These are phyloP conservation scores for Oegoconia quadripuncta DNA, from an alignment of 2,888 invertebrate species.

Conservation along the genomic window DNA sequence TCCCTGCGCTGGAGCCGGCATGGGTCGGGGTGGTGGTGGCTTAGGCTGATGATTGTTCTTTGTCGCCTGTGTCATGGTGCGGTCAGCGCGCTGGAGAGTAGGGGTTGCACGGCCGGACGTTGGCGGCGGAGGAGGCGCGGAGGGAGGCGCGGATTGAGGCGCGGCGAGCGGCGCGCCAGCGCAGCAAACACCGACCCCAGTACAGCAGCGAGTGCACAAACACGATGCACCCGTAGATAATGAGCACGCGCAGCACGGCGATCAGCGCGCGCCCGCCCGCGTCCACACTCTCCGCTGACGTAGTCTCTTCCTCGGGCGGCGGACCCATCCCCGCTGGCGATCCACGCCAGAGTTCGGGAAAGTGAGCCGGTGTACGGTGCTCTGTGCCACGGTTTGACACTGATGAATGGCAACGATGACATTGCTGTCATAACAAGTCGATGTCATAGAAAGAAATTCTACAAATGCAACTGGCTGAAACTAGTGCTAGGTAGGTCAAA, in stretches of 20 bases:
- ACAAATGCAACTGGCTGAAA: no score
- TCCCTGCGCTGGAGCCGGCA: conserved; percentile 10
- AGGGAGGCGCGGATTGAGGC: neutral
- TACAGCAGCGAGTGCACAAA: conserved; percentile 47
- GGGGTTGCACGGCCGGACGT: neutral
- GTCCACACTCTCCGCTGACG: conserved; percentile 9
- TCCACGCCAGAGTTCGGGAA: neutral
- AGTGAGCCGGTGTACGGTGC: no score
- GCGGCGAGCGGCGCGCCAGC: conserved; percentile 19
- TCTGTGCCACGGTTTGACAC: no score
- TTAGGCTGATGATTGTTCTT: neutral
- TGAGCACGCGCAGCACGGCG: conserved; percentile 39
- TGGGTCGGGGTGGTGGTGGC: conserved; percentile 3
- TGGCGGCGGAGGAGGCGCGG: neutral
- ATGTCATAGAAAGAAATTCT: no score
- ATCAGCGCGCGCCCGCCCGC: conserved; percentile 15
- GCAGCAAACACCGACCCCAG: conserved; percentile 43
- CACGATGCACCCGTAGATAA: conserved; percentile 45
- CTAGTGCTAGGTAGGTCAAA: no score
- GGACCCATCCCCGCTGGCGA: neutral
- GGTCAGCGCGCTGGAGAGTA: conserved; percentile 22
- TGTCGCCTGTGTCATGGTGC: no score
- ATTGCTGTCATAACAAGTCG: no score
- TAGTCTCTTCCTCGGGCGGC: neutral
- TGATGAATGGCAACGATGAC: no score